Base-by-base conservation (phyloP, 2,113 vertebrate species). In the Myotis lucifugus region DNA sequence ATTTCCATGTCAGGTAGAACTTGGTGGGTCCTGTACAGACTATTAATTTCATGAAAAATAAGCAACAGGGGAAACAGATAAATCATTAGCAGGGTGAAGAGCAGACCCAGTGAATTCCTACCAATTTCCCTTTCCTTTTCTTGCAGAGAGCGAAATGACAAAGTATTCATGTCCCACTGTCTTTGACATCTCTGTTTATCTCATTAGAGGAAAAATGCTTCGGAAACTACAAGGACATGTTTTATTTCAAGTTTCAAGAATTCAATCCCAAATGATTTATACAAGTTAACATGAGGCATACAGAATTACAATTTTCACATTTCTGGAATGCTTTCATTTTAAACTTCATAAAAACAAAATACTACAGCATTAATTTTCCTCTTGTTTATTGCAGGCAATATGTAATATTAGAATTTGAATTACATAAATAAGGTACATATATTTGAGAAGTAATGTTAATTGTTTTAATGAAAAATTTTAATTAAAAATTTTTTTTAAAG, bases 171-270 rank as follows among this genome's bases (percentile, higher is more conserved):
- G 88, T 81, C 85, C 72, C 56, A 92, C 95, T 87, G 83, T 85
- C 94, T 95, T 95, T 96, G 96, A 93, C 89, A 96, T 94, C 87
- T 93, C 79, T 93, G 93, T 95, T 98, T 96, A 96, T 78, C 94
- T 96, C 96, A 95, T 95, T 93, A 96, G 42, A 91, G 54, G 77
- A 73, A 96, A 95, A 96, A 88, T 93, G 89, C 66, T 93, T 96
- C 77, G 85, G 78, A 96, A 96, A 94, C 59, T 72, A 82, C 76
- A 93, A 90, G 93, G 76, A 93, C 54, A 79, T 88, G 72, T 74
- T 97, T 91, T 96, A 95, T 88, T 93, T 92, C 94, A 92, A 69
- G 78, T 94, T 79, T 91, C 83, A 93, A 92, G 73, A 79, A 96
- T 91, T 67, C 85, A 97, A 40, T 93, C 84, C 61, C 95, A 88